Percentiles rank a stretch among this genome's conserved stretches.
Evolutionary conservation across 2,888 invertebrate species (phyloP).

Genomic region (Ectemnius lituratus): DNA sequence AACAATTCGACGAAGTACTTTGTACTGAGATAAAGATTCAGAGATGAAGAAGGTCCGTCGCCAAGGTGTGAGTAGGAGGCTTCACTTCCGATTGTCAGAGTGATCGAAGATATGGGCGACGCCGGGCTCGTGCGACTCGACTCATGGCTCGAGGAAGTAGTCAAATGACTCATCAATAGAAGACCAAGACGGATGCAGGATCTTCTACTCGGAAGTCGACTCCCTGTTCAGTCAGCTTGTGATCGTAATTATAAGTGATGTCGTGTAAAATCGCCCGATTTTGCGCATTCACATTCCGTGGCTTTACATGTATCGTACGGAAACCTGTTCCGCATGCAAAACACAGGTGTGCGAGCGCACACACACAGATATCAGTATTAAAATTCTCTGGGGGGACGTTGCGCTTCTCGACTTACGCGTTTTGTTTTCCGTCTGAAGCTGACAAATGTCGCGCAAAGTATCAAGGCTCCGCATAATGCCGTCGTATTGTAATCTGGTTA

Average conservation of each 20-base stretch:
- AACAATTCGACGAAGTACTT: neutral
- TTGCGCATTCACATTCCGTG: conserved; percentile 70
- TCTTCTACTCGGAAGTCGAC: conserved; percentile 75
- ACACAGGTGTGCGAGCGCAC: too few species aligned
- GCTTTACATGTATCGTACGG: conserved; percentile 73
- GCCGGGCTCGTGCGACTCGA: neutral
- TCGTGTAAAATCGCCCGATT: conserved; percentile 71
- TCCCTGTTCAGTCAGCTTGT: conserved; percentile 70
- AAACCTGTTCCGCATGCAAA: conserved; percentile 58
- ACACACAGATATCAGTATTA: too few species aligned
- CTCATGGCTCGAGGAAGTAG: too few species aligned
- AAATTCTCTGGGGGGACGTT: too few species aligned
- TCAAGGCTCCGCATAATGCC: conserved; percentile 77
- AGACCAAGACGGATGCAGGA: conserved; percentile 66
- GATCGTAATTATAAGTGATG: conserved; percentile 71
- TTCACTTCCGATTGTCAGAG: neutral
- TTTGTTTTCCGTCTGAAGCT: conserved; percentile 70
- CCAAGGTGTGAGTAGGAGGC: neutral
- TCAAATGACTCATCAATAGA: conserved; percentile 49
- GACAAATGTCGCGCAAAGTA: conserved; percentile 75
- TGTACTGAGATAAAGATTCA: conserved; percentile 13
- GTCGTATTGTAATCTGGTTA: conserved; percentile 77
- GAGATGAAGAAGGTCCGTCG: conserved; percentile 15
- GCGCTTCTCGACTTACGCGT: conserved; percentile 64
- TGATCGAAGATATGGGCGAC: neutral